A percentile compares a stretch with the other conserved stretches of the same genome.
Evolutionary conservation across 2,797 vertebrate genomes (phyloP).

Genomic region (Sus cebifrons): DNA sequence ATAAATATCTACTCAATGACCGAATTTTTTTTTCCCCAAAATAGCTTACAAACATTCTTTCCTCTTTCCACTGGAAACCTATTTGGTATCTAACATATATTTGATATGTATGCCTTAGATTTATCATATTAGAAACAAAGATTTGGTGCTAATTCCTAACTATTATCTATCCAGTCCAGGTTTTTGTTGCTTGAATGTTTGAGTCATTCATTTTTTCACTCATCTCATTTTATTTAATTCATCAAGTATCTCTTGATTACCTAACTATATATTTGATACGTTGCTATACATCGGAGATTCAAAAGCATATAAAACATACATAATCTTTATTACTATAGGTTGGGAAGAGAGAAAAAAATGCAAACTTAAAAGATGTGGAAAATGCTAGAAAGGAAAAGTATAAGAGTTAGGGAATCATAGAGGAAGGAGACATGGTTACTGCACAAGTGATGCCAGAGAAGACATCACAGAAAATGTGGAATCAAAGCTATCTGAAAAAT

Average conservation of each 20-base stretch:
- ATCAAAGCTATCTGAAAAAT: neutral
- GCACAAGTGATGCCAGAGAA: neutral
- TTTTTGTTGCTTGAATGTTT: neutral
- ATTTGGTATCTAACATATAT: neutral
- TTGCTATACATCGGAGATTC: neutral
- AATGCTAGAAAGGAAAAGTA: neutral
- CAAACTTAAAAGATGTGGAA: neutral
- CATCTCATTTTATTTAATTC: neutral
- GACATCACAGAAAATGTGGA: neutral
- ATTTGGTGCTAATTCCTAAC: neutral
- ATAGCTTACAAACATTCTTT: neutral
- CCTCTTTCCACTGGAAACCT: neutral
- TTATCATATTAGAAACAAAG: neutral
- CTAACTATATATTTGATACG: neutral
- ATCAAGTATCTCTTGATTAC: neutral
- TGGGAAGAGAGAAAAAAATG: neutral
- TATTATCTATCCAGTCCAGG: neutral
- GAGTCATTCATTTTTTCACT: neutral
- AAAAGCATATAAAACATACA: neutral
- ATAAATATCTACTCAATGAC: neutral
- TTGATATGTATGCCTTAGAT: neutral
- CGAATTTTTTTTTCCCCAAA: neutral
- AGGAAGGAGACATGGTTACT: neutral
- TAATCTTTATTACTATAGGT: neutral
- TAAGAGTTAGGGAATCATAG: neutral